Percentiles rank a stretch among this genome's conserved stretches.
Conservation (phyloP, 2,797 vertebrate species). For the Lepilemur ruficaudatus region DNA sequence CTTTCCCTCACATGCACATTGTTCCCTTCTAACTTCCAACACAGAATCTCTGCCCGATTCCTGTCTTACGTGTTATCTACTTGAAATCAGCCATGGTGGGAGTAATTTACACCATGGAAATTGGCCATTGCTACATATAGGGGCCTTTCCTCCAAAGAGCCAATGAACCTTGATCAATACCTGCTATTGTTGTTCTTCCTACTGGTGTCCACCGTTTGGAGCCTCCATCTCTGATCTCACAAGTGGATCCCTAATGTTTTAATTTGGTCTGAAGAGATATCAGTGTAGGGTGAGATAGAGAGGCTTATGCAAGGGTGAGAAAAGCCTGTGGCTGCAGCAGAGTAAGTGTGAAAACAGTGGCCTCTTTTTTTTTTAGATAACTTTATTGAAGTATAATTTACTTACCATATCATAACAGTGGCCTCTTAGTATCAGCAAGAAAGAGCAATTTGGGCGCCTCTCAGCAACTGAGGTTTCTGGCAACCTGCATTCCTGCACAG, state of each 20-base stretch:
- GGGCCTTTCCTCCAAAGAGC: background rate
- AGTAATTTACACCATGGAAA: background rate
- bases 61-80: background rate
- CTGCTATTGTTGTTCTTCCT: background rate
- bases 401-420: background rate
- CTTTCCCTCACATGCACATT: background rate
- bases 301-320: slow-evolving; percentile 77
- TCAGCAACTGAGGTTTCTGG: slow-evolving; percentile 67
- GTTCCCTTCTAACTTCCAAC: background rate
- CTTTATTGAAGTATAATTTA: too few species aligned
- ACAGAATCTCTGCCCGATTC: background rate
- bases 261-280: slow-evolving; percentile 77
- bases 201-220: background rate
- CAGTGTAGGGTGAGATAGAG: slow-evolving; percentile 67
- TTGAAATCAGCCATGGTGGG: background rate
- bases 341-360: slow-evolving; percentile 70
- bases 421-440: slow-evolving; percentile 77
- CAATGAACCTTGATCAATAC: background rate
- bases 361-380: slow-evolving; percentile 25
- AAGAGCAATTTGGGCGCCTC: slow-evolving; percentile 67
- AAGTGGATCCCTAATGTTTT: slow-evolving; percentile 75
- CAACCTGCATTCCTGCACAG: slow-evolving; percentile 71
- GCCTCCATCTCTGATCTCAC: background rate
- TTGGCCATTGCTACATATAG: background rate
- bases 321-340: slow-evolving; percentile 77